Percentiles rank a stretch among this genome's conserved stretches.
Evolutionary conservation across 1,140 invertebrate genomes (phyloP).

Genomic region (Drosophila sproati): DNA sequence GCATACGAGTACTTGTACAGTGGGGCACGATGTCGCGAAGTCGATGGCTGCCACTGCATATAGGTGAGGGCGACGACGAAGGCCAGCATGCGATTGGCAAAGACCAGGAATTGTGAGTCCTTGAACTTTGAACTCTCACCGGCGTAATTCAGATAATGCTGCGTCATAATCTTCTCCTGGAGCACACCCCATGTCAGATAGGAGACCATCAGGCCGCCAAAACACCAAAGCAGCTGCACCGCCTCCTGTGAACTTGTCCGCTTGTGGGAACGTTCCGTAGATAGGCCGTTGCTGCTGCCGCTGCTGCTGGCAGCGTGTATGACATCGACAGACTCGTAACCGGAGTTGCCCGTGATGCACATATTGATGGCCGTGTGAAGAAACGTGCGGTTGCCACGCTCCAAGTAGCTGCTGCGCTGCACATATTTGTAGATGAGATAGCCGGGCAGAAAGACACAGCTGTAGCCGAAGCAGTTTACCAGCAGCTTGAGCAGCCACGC

Average conservation of each 20-base stretch:
- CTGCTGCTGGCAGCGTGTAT: slow-evolving; percentile 39
- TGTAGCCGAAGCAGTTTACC: slow-evolving; percentile 95
- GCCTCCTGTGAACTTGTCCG: slow-evolving; percentile 86
- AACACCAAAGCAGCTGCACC: slow-evolving; percentile 90
- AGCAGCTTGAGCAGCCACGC: slow-evolving; percentile 91
- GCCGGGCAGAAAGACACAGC: slow-evolving; percentile 94
- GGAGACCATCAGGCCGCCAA: slow-evolving; percentile 94
- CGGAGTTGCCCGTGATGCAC: slow-evolving; percentile 87
- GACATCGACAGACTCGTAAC: slow-evolving; percentile 46
- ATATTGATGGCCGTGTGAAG: slow-evolving; percentile 86
- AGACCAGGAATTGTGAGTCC: slow-evolving; percentile 98
- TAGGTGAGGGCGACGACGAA: slow-evolving; percentile 90
- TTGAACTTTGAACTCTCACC: slow-evolving; percentile 90
- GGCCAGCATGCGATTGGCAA: slow-evolving; percentile 95
- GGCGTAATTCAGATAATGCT: slow-evolving; percentile 89
- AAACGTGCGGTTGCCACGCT: slow-evolving; percentile 87
- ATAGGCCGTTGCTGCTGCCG: slow-evolving; percentile 76
- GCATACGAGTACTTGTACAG: slow-evolving; percentile 98
- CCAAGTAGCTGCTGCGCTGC: slow-evolving; percentile 91
- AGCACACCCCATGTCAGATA: slow-evolving; percentile 97
- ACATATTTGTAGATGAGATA: slow-evolving; percentile 94
- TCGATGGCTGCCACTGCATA: slow-evolving; percentile 85
- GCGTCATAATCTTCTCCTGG: slow-evolving; percentile 97
- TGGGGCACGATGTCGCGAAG: slow-evolving; percentile 92
- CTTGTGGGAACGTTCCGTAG: slow-evolving; percentile 60